Evolutionary conservation across 2,113 vertebrate species (phyloP), one percentile per base, ranked within the genome.

Genomic region (Vidua macroura): DNA sequence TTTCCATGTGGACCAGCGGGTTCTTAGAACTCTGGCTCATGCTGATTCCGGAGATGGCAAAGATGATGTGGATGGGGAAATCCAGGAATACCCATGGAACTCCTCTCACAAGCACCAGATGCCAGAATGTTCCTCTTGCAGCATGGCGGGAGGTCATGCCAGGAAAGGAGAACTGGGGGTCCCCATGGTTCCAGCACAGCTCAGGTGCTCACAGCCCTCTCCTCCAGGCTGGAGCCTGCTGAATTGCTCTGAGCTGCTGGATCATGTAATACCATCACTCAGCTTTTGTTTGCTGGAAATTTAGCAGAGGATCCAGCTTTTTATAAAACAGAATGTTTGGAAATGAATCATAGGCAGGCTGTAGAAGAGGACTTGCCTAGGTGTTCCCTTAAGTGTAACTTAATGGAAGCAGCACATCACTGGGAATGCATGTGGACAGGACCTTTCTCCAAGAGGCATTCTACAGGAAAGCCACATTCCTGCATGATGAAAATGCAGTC

Each of bases 61-160:
- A 74, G 28, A 58, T 33, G 10, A 58, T 6, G 23, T 25, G 63
- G 17, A 16, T 33, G 27, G 10, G 15, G 39, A 90, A 92, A 79
- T 13, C 12, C 44, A 80, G 17, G 16, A n/a, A 41, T 7, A 68
- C 5, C 15, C 39, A 64, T 6, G 35, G 59, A 25, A 46, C 27
- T 59, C 7, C 19, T 44, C 28, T 27, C 13, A 33, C 33, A 46
- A 68, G 48, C 35, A 56, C 27, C 22, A 64, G 49, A n/a, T 28
- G 28, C n/a, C 20, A 31, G 49, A 66, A 46, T 24, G 7, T 53
- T 70, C 51, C 10, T 28, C 25, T 52, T 44, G 37, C 60, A 58
- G n/a, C 0, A 0, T 41, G 37, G 49, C 27, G 0, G 1, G 17
- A 84, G 15, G 35, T n/a, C 35, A 24, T 41, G 25, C 44, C 21